phyloP scores from a whole-genome alignment of 2,113 vertebrate species.

The Gobius niger region DNA sequence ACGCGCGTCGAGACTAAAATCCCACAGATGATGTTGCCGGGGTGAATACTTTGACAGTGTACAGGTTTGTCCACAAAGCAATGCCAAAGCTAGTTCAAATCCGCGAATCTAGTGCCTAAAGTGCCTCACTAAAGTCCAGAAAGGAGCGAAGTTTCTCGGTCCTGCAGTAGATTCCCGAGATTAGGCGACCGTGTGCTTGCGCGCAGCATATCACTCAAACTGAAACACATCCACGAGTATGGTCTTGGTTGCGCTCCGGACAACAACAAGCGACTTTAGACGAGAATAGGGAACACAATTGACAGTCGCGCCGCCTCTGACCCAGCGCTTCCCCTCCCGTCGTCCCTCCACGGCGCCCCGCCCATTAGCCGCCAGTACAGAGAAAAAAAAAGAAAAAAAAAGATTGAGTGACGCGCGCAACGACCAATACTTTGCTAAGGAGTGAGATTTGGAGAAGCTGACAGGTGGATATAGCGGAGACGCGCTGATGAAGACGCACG shows the following conservation, averaged over 20 bases:
- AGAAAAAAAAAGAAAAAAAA: background rate
- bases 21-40: background rate
- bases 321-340: conserved; percentile 25
- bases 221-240: background rate
- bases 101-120: conserved; percentile 1
- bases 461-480: conserved; percentile 47
- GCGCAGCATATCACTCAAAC: background rate
- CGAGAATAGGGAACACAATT: conserved; percentile 57
- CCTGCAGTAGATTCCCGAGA: background rate
- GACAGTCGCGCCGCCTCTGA: conserved; percentile 65
- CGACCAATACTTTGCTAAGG: conserved; percentile 51
- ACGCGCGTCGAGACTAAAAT: background rate
- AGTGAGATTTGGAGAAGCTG: background rate
- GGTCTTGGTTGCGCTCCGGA: background rate
- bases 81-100: conserved; percentile 10
- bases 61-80: conserved; percentile 4
- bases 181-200: background rate
- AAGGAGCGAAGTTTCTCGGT: conserved; percentile 11
- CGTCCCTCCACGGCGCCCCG: conserved; percentile 23
- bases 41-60: conserved; percentile 13
- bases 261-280: conserved; percentile 59
- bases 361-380: conserved; percentile 33
- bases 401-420: conserved; percentile 44
- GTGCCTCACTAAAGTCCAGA: conserved; percentile 39
- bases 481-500: conserved; percentile 1